Base-by-base conservation (phyloP, 2,888 invertebrate genomes). In the Saturnia pavonia region DNA sequence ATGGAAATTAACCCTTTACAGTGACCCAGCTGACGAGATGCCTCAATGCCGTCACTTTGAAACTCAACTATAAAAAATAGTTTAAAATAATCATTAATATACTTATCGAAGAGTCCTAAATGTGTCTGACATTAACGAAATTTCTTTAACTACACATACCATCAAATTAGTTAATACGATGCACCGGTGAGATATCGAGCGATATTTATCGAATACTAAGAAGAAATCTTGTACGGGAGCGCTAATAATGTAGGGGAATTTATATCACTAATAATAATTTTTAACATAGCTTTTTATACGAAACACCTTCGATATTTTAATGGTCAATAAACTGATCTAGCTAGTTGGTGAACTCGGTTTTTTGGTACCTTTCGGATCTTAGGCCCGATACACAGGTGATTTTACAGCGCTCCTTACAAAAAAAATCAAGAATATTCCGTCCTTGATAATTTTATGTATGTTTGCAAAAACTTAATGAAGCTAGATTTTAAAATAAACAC, bases 101-200 rank as follows among this genome's bases (percentile, higher is more conserved):
- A 43, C 14, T 43, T 51, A 19, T 19, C 3, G 14, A 51, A 34
- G 2, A 34, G 34, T 34, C 6, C 34, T 6, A 34, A 34, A 34
- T 34, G 34, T 4, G 34, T 4, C 34, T 34, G n/a, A n/a, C n/a
- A n/a, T n/a, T n/a, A 60, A 60, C 57, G 6, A 19, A 25, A 60
- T 12, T 27, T 25, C 25, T 25, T 60, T 14, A 14, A 60, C 14
- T 27, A 14, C 0, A 60, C 25, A 27, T 14, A 27, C 25, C 3
- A 27, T 60, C 57, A 27, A 60, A 60, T 60, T 60, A 60, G 27
- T 60, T 27, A 60, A 60, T 14, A 12, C 27, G 57, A 60, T 60
- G 57, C 57, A 27, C 27, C 57, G 6, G 57, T 60, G 14, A 60
- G 57, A 60, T 60, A 60, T 60, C 57, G 57, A 60, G 27, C 57